Base-by-base conservation (phyloP, 2,113 vertebrate species). In the Anguilla japonica region DNA sequence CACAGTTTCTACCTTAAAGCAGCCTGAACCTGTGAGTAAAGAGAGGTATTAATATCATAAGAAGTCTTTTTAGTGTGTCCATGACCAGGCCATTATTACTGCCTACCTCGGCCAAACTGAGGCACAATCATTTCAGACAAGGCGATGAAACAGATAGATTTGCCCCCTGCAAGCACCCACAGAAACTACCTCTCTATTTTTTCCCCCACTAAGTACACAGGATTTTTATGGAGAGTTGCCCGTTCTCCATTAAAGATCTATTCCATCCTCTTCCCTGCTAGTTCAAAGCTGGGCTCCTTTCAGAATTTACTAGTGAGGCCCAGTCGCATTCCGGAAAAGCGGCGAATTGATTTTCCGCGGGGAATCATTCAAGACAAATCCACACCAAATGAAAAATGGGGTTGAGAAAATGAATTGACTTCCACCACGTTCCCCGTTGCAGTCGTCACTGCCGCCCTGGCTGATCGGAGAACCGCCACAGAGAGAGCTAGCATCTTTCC, bases 361-460 rank as follows among this genome's bases (percentile, higher is more conserved):
- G 93, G 94, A 93, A 95, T 93, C 91, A 94, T 94, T 63, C 90
- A 92, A 89, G 90, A 87, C 91, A 87, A 93, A 93, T 93, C 90
- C 89, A 88, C 87, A 89, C 88, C 89, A 95, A 95, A 94, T 92
- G 91, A 94, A 90, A 67, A 75, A 67, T 8, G 89, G 91, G n/a
- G 89, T 29, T 88, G 90, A 90, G 91, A 92, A 82, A 87, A 90
- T 87, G 91, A 93, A 34, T 34, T 9, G 71, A 75, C n/a, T n/a
- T 75, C 60, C 60, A 67, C 60, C 18, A 0, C 60, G 60, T 53
- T 79, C 75, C 13, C 75, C 3, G n/a, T 34, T 79, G 4, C 75
- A 8, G 3, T 80, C 40, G 79, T 80, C 79, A 41, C 26, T 13
- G 71, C n/a, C 71, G n/a, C n/a, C 79, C 79, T 5, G 29, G 40